A percentile compares a stretch with the other conserved stretches of the same genome.
Conservation (phyloP, 2,797 vertebrate genomes). For the Parauchenoglanis ngamensis region DNA sequence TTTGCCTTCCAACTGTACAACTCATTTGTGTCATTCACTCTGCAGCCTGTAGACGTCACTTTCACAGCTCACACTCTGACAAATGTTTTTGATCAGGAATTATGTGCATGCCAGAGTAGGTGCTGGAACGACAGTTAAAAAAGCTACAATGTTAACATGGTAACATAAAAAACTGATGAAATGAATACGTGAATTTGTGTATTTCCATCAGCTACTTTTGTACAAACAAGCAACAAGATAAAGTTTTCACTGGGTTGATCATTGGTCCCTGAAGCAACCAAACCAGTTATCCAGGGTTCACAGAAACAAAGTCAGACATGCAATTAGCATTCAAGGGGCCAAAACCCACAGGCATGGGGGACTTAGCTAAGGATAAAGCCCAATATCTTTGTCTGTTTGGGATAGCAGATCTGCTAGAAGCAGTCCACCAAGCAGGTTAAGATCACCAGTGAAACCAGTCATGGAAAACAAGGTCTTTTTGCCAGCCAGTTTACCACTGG, state of each 20-base stretch:
- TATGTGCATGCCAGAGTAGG: background rate
- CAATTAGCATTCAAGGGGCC: background rate
- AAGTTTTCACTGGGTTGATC: background rate
- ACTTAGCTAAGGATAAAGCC: background rate
- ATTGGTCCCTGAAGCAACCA: background rate
- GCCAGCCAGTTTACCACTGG: background rate
- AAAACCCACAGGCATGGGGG: background rate
- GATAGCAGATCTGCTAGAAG: background rate
- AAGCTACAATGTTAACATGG: background rate
- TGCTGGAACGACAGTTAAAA: background rate
- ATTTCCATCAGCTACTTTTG: background rate
- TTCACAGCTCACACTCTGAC: background rate
- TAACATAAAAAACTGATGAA: background rate
- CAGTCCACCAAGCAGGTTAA: background rate
- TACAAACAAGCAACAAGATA: background rate
- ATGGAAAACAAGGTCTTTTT: background rate
- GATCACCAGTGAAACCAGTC: background rate
- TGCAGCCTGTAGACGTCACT: background rate
- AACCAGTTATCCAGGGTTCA: background rate
- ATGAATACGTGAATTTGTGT: background rate
- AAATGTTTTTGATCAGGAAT: background rate
- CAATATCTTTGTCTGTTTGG: background rate
- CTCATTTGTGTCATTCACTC: background rate
- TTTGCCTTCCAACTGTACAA: background rate
- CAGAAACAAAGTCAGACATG: background rate